phyloP scores from a whole-genome alignment of 2,888 invertebrate genomes.

The Cryptocheilus praepositus region DNA sequence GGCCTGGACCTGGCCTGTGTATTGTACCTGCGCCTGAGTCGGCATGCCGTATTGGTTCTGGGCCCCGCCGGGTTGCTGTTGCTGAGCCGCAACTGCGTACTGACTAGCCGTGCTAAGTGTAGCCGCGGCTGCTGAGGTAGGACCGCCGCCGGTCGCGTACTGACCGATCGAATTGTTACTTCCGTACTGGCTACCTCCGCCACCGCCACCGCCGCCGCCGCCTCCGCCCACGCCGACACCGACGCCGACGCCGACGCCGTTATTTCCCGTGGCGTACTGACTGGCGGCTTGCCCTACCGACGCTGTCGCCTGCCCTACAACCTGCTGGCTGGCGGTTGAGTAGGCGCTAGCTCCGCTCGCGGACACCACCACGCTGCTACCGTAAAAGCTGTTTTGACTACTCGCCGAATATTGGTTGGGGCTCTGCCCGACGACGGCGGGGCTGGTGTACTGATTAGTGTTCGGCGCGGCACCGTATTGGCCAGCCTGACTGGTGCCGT shows the following conservation, averaged over 20 bases:
- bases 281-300: conserved; percentile 30
- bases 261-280: conserved; percentile 31
- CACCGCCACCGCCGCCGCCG: conserved; percentile 1
- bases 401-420: conserved; percentile 57
- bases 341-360: conserved; percentile 47
- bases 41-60: conserved; percentile 50
- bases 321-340: conserved; percentile 20
- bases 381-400: conserved; percentile 59
- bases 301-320: not conserved
- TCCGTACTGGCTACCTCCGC: conserved; percentile 55
- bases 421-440: conserved; percentile 45
- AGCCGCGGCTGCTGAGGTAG: conserved; percentile 28
- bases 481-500: conserved; percentile 59
- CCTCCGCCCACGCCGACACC: conserved; percentile 2
- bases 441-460: conserved; percentile 49
- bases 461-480: conserved; percentile 54
- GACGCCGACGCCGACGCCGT: not conserved
- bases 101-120: conserved; percentile 16
- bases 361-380: conserved; percentile 44
- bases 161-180: conserved; percentile 63
- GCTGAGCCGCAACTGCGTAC: conserved; percentile 29
- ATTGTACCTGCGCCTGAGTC: conserved; percentile 55
- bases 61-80: conserved; percentile 3
- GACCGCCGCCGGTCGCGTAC: conserved; percentile 59
- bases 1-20: conserved; percentile 45